Conservation (phyloP, 2,113 vertebrate species). For the Eulemur macaco region DNA sequence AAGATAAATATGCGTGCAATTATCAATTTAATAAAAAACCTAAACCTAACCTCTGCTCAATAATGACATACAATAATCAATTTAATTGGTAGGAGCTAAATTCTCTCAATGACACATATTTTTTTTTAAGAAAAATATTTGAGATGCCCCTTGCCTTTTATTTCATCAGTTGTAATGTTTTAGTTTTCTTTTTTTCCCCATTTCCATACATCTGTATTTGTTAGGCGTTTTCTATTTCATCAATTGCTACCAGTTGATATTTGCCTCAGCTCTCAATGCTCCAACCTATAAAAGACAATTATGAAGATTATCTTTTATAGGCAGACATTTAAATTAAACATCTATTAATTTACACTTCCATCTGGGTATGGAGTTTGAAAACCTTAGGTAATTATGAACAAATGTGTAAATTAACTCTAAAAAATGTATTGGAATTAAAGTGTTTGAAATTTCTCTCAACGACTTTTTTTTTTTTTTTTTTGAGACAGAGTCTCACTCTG, state of each 20-base stretch:
- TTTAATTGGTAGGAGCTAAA: not conserved
- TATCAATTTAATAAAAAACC: not conserved
- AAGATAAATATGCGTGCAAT: not conserved
- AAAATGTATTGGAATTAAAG: not conserved
- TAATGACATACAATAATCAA: not conserved
- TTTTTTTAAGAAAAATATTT: not conserved
- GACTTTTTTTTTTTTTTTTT: not conserved
- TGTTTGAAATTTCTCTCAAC: not conserved
- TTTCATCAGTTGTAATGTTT: not conserved
- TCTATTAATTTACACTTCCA: not conserved
- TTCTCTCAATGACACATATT: not conserved
- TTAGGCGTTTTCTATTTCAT: not conserved
- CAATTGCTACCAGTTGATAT: not conserved
- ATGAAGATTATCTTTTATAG: no score
- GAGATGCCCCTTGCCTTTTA: not conserved
- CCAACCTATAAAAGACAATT: not conserved
- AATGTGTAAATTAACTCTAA: not conserved
- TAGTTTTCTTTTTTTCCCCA: not conserved
- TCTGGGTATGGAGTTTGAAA: not conserved
- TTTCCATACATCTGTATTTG: not conserved
- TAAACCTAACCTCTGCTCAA: not conserved
- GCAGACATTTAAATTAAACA: not conserved
- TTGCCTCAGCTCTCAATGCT: not conserved
- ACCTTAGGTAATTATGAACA: not conserved
- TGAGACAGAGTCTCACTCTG: no score